phyloP scores from a whole-genome alignment of 2,888 invertebrate species.

The Phyllotreta cruciferae region DNA sequence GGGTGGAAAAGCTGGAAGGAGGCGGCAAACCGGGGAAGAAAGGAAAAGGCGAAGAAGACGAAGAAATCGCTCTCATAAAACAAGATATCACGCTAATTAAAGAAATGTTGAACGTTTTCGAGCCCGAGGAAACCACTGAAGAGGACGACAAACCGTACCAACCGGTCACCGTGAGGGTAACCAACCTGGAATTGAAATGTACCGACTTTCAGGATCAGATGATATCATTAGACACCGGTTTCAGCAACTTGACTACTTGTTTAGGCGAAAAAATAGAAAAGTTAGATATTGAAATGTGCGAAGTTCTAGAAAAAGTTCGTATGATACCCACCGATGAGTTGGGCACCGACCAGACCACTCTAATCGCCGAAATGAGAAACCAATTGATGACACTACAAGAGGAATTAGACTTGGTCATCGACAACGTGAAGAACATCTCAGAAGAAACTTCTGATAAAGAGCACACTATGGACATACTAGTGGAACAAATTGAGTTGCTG shows the following conservation, averaged over 20 bases:
- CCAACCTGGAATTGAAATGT: slow-evolving; percentile 46
- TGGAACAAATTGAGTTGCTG: slow-evolving; percentile 71
- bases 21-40: not conserved
- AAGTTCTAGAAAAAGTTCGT: slow-evolving; percentile 48
- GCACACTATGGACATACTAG: slow-evolving; percentile 64
- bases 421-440: slow-evolving; percentile 60
- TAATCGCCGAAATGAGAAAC: slow-evolving; percentile 54
- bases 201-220: slow-evolving; percentile 51
- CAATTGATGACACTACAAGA: slow-evolving; percentile 58
- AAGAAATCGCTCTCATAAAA: slow-evolving; percentile 2
- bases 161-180: slow-evolving; percentile 34
- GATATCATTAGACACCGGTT: slow-evolving; percentile 52
- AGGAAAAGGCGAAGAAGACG: slow-evolving; percentile 3
- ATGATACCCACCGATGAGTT: slow-evolving; percentile 46
- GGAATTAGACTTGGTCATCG: slow-evolving; percentile 58
- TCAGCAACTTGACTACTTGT: slow-evolving; percentile 59
- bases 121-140: not conserved
- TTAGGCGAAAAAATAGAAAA: slow-evolving; percentile 63
- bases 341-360: slow-evolving; percentile 39
- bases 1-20: slow-evolving; percentile 3
- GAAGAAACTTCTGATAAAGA: slow-evolving; percentile 66
- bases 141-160: slow-evolving; percentile 9
- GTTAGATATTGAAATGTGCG: slow-evolving; percentile 59
- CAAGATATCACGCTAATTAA: slow-evolving; percentile 4
- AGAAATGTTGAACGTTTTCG: not conserved